Conservation (phyloP, 2,888 invertebrate species). For the Mythimna pallens region DNA sequence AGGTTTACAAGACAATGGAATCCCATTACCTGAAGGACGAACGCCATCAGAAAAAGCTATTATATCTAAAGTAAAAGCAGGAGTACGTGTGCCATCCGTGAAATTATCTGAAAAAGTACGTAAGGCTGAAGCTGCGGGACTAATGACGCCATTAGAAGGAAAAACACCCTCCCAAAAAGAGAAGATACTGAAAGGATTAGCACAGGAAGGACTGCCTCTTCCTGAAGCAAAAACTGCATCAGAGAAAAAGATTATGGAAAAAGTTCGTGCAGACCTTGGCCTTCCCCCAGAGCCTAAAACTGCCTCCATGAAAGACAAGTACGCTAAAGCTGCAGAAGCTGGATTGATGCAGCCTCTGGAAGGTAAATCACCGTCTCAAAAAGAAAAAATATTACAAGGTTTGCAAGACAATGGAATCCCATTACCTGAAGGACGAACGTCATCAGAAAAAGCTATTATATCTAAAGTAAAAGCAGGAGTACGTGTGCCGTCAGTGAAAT, state of each 20-base stretch:
- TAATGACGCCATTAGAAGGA: not conserved
- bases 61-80: not conserved
- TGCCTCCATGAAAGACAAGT: not conserved
- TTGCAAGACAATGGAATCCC: not conserved
- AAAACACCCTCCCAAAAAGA: not conserved
- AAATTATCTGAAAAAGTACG: not conserved
- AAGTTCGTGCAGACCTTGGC: not conserved
- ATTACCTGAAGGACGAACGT: not conserved
- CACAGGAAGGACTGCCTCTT: not conserved
- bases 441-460: conserved; percentile 3
- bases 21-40: not conserved
- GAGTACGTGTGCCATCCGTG: not conserved
- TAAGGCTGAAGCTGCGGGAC: not conserved
- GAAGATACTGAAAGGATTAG: not conserved
- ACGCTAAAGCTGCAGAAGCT: not conserved
- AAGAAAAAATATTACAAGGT: conserved; percentile 6
- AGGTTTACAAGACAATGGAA: not conserved
- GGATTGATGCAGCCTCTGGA: not conserved
- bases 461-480: not conserved
- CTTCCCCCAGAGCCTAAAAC: not conserved
- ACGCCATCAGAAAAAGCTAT: not conserved
- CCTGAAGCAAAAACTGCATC: conserved; percentile 1
- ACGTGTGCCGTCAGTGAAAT: not conserved
- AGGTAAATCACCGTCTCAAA: not conserved
- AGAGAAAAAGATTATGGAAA: not conserved